Conservation (phyloP, 2,888 invertebrate species). For the Xestobium rufovillosum region DNA sequence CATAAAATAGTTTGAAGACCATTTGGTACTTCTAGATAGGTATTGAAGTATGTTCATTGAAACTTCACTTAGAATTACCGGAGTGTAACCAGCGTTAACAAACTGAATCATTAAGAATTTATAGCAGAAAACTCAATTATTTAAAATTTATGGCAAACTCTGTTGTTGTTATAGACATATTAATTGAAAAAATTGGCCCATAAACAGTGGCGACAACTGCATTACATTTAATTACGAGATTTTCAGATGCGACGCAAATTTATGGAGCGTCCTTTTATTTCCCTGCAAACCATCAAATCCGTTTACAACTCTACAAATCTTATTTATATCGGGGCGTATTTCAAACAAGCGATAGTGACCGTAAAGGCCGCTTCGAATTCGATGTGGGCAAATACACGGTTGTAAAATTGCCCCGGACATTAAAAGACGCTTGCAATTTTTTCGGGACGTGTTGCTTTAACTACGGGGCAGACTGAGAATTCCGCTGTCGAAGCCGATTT, state of each 20-base stretch:
- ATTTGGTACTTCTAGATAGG: too few relatives aligned
- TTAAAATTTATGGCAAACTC: too few relatives aligned
- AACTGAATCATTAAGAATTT: too few relatives aligned
- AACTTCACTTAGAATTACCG: too few relatives aligned
- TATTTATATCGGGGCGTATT: conserved; percentile 3
- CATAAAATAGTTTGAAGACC: too few relatives aligned
- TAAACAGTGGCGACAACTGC: conserved; percentile 21
- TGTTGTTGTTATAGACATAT: too few relatives aligned
- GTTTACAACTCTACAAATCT: conserved; percentile 2
- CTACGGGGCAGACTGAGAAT: too few relatives aligned
- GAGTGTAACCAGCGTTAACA: too few relatives aligned
- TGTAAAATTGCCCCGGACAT: conserved; percentile 3
- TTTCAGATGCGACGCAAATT: not conserved
- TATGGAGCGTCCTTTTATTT: not conserved
- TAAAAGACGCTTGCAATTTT: conserved; percentile 1
- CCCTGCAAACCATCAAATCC: not conserved
- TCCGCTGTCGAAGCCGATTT: not conserved
- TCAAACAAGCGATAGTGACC: conserved; percentile 1
- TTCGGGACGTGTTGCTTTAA: conserved; percentile 1
- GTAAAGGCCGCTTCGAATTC: conserved; percentile 2
- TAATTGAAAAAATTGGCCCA: conserved; percentile 15
- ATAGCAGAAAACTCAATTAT: too few relatives aligned
- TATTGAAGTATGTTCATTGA: too few relatives aligned
- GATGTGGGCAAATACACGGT: not conserved
- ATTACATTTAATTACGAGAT: conserved; percentile 20